These are phyloP conservation scores for Sympetrum striolatum DNA, from an alignment of 2,888 invertebrate genomes.

Conservation along the genomic window DNA sequence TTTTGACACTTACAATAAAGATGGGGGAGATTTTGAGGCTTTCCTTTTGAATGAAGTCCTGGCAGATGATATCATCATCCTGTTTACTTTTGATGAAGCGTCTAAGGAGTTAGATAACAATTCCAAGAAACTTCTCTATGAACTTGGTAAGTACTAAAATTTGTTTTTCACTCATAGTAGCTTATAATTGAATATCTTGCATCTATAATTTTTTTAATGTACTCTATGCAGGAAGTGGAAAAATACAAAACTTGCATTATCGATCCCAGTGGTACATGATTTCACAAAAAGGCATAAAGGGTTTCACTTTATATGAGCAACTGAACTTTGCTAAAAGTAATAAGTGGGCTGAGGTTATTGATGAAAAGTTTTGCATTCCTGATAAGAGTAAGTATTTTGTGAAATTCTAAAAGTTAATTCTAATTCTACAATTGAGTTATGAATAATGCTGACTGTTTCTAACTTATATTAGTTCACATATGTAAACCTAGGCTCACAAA, in stretches of 20 bases:
- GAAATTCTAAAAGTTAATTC: neutral
- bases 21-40: conserved; percentile 54
- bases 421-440: neutral
- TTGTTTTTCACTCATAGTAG: neutral
- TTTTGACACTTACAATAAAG: conserved; percentile 63
- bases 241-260: conserved; percentile 64
- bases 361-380: conserved; percentile 61
- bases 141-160: conserved; percentile 56
- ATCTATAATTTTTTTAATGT: neutral
- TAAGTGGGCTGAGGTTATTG: conserved; percentile 55
- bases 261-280: conserved; percentile 65
- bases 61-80: conserved; percentile 61
- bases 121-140: conserved; percentile 61
- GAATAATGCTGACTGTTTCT: too few relatives aligned
- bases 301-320: conserved; percentile 62
- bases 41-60: conserved; percentile 54
- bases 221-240: conserved; percentile 57
- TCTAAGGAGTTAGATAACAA: conserved; percentile 62
- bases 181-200: neutral
- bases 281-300: conserved; percentile 62
- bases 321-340: conserved; percentile 53
- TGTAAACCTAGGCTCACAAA: too few relatives aligned
- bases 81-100: conserved; percentile 64
- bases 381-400: conserved; percentile 53
- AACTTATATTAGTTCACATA: too few relatives aligned